Percentiles rank a stretch among this genome's conserved stretches.
Evolutionary conservation across 2,888 invertebrate genomes (phyloP).

Genomic region (Apoda limacodes): DNA sequence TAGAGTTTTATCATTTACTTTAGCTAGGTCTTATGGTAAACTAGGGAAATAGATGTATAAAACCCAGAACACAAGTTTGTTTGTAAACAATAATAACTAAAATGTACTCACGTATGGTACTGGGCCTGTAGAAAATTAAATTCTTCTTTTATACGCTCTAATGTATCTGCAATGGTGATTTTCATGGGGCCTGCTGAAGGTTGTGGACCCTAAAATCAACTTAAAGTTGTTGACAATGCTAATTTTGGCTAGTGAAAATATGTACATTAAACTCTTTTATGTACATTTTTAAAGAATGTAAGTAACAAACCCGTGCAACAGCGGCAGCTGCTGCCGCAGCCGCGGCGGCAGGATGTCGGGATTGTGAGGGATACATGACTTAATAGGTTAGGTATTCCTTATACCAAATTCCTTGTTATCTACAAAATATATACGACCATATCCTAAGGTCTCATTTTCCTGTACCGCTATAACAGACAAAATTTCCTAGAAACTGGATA

Average conservation of each 20-base stretch:
- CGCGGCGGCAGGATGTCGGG: conserved; percentile 81
- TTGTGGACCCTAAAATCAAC: conserved; percentile 78
- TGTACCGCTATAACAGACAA: conserved; percentile 52
- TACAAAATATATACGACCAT: too few relatives aligned
- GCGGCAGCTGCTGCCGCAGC: conserved; percentile 74
- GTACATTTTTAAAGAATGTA: too few relatives aligned
- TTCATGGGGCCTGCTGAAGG: conserved; percentile 92
- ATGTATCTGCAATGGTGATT: conserved; percentile 91
- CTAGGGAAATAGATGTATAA: too few relatives aligned
- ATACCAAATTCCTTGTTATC: too few relatives aligned
- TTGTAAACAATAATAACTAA: too few relatives aligned
- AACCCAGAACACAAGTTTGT: too few relatives aligned
- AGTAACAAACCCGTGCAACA: too few relatives aligned
- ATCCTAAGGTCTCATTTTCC: conserved; percentile 37
- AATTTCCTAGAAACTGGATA: conserved; percentile 45
- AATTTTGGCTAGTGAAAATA: too few relatives aligned
- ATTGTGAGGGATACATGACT: conserved; percentile 80
- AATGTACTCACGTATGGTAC: conserved; percentile 88
- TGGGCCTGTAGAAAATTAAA: conserved; percentile 95
- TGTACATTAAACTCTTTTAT: too few relatives aligned
- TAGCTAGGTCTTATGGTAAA: too few relatives aligned
- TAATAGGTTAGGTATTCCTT: conserved; percentile 23
- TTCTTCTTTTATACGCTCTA: conserved; percentile 96
- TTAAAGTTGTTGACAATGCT: too few relatives aligned
- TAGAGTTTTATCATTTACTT: too few relatives aligned